Evolutionary conservation across 2,888 invertebrate species (phyloP).

Genomic region (Noctua comes): DNA sequence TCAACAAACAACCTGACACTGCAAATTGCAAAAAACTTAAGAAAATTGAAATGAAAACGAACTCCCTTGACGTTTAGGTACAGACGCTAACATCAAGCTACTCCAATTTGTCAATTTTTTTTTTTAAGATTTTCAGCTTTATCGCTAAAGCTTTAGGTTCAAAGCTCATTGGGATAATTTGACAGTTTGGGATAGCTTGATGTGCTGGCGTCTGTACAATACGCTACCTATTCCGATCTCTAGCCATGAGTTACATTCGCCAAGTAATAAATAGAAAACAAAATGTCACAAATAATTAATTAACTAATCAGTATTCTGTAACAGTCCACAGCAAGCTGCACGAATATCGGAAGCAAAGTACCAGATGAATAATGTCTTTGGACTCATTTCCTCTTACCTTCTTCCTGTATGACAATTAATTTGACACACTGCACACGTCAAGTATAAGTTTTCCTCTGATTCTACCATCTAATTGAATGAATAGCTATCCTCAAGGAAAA

Average conservation of each 20-base stretch:
- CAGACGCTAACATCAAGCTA: no score
- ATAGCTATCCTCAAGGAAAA: constrained; percentile 42
- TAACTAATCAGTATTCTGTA: constrained; percentile 51
- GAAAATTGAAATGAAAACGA: no score
- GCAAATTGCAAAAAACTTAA: no score
- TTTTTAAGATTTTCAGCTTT: no score
- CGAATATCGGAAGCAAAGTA: constrained; percentile 45
- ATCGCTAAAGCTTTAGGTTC: no score
- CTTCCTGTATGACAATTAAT: constrained; percentile 45
- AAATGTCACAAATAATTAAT: constrained; percentile 7
- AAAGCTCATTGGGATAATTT: no score
- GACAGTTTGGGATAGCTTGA: no score
- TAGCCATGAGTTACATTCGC: neutral
- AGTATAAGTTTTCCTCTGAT: constrained; percentile 31
- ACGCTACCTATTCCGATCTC: neutral
- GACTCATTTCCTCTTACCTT: constrained; percentile 44
- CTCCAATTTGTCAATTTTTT: no score
- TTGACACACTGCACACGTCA: constrained; percentile 45
- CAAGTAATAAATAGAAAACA: neutral
- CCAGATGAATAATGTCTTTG: constrained; percentile 55
- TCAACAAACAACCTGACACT: no score
- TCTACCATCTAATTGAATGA: constrained; percentile 2
- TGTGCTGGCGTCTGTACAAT: neutral
- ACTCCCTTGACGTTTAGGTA: no score
- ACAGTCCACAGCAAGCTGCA: constrained; percentile 25